Evolutionary conservation across 37 sponge, comb jelly and placozoan genomes (phyloP).

Genomic region (Amphimedon queenslandica): DNA sequence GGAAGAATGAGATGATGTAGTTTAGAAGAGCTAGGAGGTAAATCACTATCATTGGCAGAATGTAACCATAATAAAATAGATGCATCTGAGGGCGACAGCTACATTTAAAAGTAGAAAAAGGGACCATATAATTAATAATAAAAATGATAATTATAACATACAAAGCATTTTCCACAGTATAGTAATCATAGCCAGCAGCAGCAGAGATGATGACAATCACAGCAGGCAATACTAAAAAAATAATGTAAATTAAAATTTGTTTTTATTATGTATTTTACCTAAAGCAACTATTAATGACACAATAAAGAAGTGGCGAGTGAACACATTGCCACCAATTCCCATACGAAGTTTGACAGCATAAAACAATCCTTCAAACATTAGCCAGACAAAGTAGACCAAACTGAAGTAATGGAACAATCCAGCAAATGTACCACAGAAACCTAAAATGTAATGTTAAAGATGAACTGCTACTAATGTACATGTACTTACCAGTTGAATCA

Average conservation of each 20-base stretch:
- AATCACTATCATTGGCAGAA: slow-evolving; percentile 19
- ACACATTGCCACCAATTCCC: background rate
- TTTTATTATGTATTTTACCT: slow-evolving; percentile 8
- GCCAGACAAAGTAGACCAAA: slow-evolving; percentile 44
- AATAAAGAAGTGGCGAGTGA: background rate
- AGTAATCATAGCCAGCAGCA: slow-evolving; percentile 34
- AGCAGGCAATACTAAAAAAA: slow-evolving; percentile 21
- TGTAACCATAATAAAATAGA: slow-evolving; percentile 30
- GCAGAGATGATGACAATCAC: slow-evolving; percentile 27
- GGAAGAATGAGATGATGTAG: background rate
- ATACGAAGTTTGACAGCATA: slow-evolving; percentile 19
- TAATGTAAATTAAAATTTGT: background rate
- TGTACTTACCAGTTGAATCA: too few species aligned
- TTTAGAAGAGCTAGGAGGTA: background rate
- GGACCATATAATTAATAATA: background rate
- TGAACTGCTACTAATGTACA: too few species aligned
- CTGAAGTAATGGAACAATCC: slow-evolving; percentile 43
- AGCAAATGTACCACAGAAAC: slow-evolving; percentile 28
- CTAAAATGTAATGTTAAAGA: too few species aligned
- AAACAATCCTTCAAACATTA: slow-evolving; percentile 22
- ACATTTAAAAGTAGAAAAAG: background rate
- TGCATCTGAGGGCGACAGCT: slow-evolving; percentile 31
- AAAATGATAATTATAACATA: background rate
- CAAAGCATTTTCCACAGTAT: slow-evolving; percentile 7
- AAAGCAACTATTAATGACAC: slow-evolving; percentile 3